Evolutionary conservation across 2,888 invertebrate species (phyloP).

Genomic region (Archips xylosteana): DNA sequence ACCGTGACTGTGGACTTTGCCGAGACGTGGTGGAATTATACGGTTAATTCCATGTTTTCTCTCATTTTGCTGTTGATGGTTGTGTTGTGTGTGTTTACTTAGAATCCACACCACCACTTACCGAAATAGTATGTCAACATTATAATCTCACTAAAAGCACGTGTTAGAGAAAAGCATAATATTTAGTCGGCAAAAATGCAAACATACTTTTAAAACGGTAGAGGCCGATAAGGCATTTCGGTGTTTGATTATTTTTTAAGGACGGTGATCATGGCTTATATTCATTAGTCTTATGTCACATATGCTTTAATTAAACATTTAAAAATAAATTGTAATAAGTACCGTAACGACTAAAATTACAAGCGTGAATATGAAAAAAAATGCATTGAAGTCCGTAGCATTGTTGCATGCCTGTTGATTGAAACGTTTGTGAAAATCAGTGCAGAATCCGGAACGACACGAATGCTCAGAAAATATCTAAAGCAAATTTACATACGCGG

Average conservation of each 20-base stretch:
- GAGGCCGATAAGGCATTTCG: neutral
- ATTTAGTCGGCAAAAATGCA: neutral
- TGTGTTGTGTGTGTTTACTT: slow-evolving; percentile 12
- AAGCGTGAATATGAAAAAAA: neutral
- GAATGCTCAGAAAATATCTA: slow-evolving; percentile 45
- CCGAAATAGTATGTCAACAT: slow-evolving; percentile 11
- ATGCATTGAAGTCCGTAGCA: slow-evolving; percentile 44
- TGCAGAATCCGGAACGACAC: slow-evolving; percentile 51
- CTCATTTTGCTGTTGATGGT: slow-evolving; percentile 6
- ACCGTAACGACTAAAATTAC: too few relatives aligned
- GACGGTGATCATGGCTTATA: too few relatives aligned
- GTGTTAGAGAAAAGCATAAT: slow-evolving; percentile 1
- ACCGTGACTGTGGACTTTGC: slow-evolving; percentile 28
- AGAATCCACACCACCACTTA: slow-evolving; percentile 1
- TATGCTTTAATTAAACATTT: too few relatives aligned
- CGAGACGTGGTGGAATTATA: slow-evolving; percentile 24
- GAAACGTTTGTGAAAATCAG: slow-evolving; percentile 55
- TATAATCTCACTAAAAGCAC: slow-evolving; percentile 4
- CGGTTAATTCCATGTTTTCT: slow-evolving; percentile 32
- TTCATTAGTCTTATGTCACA: too few relatives aligned
- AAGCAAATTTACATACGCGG: slow-evolving; percentile 43
- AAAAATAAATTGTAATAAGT: too few relatives aligned
- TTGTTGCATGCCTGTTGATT: slow-evolving; percentile 44
- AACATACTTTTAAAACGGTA: neutral
- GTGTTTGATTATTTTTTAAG: neutral